These are phyloP conservation scores for Phyllotreta striolata DNA, from an alignment of 2,888 invertebrate genomes.

Conservation along the genomic window DNA sequence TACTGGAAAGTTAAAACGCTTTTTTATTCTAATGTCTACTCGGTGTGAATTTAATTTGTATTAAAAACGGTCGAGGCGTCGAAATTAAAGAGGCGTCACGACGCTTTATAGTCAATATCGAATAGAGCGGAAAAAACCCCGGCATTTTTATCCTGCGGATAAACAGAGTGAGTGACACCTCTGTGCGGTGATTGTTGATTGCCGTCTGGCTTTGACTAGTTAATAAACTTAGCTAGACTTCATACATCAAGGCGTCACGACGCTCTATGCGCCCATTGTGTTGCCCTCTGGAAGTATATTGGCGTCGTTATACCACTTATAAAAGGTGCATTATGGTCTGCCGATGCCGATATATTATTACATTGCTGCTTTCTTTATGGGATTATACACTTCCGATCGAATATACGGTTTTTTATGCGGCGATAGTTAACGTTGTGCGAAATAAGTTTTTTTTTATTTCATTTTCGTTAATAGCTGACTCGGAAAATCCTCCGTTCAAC, in stretches of 20 bases:
- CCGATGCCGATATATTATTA: conserved; percentile 34
- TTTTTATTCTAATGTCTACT: too few relatives aligned
- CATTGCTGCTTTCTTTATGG: conserved; percentile 26
- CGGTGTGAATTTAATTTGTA: too few relatives aligned
- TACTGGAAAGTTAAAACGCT: too few relatives aligned
- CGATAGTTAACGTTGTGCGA: too few relatives aligned
- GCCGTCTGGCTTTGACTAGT: conserved; percentile 45
- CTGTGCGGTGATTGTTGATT: conserved; percentile 43
- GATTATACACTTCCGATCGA: conserved; percentile 13
- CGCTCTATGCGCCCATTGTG: conserved; percentile 43
- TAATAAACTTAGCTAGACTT: conserved; percentile 48
- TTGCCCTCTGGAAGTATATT: conserved; percentile 42
- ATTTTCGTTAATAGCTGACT: too few relatives aligned
- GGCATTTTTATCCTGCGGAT: neutral
- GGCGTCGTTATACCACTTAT: conserved; percentile 42
- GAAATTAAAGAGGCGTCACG: neutral
- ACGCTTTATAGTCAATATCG: conserved; percentile 2
- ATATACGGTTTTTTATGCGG: conserved; percentile 6
- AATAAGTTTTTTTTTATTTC: too few relatives aligned
- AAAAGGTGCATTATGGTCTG: conserved; percentile 46
- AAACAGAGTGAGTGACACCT: conserved; percentile 6
- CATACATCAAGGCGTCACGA: conserved; percentile 46
- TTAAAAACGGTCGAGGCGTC: neutral
- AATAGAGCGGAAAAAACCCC: neutral
- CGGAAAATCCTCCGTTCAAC: too few relatives aligned